A percentile compares a stretch with the other conserved stretches of the same genome.
Conservation (phyloP, 2,113 vertebrate species). For the Numenius arquata region DNA sequence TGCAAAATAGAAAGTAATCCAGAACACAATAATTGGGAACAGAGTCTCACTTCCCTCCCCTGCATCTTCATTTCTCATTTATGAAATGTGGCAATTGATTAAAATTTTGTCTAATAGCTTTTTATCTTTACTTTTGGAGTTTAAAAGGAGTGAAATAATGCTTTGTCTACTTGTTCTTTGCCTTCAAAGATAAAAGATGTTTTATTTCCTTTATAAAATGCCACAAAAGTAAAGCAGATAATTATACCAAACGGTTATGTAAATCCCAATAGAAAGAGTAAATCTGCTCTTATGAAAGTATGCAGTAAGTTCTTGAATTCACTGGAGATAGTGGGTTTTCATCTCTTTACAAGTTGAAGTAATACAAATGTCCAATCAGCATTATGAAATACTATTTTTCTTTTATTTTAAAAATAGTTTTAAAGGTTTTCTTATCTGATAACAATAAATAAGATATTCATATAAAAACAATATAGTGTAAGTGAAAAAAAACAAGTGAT, state of each 20-base stretch:
- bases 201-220: conserved; percentile 23
- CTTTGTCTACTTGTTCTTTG: background rate
- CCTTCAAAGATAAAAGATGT: conserved; percentile 11
- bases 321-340: background rate
- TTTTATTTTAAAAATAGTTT: background rate
- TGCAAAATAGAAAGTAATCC: background rate
- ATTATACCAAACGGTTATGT: conserved; percentile 18
- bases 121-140: background rate
- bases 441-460: background rate
- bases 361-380: background rate
- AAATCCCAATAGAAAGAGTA: conserved; percentile 44
- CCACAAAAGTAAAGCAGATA: conserved; percentile 15
- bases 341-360: background rate
- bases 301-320: conserved; percentile 13
- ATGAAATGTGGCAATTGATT: background rate
- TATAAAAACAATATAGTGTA: background rate
- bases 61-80: conserved; percentile 24
- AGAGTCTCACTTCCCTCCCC: background rate
- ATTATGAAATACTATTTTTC: conserved; percentile 20
- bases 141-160: conserved; percentile 39
- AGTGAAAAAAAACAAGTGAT: background rate
- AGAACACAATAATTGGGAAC: background rate
- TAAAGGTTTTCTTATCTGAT: background rate
- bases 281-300: background rate
- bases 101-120: background rate